These are phyloP conservation scores for Monoplex corrugatus DNA, from an alignment of 2,888 invertebrate genomes.

Conservation along the genomic window DNA sequence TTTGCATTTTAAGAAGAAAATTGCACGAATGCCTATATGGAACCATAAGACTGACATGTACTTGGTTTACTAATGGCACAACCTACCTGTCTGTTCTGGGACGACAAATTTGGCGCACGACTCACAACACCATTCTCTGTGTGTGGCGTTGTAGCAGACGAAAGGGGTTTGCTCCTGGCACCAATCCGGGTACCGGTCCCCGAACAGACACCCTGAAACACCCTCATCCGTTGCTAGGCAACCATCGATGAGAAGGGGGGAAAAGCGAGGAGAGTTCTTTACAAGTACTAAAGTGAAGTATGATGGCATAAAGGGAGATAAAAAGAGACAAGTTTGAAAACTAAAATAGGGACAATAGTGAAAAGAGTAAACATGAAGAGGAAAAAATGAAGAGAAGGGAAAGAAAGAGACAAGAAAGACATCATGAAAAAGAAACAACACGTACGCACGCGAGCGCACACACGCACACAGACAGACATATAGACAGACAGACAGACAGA, in stretches of 20 bases:
- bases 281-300: too few relatives aligned
- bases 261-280: too few relatives aligned
- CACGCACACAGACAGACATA: background rate
- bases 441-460: background rate
- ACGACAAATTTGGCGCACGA: slow-evolving; percentile 56
- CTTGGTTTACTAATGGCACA: too few relatives aligned
- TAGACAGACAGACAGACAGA: background rate
- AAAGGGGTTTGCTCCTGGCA: slow-evolving; percentile 54
- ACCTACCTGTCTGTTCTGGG: background rate
- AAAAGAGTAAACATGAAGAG: background rate
- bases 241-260: too few relatives aligned
- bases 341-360: background rate
- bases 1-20: too few relatives aligned
- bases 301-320: too few relatives aligned
- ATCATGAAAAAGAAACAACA: background rate
- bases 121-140: slow-evolving; percentile 61
- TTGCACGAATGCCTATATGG: too few relatives aligned
- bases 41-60: too few relatives aligned
- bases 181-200: slow-evolving; percentile 62
- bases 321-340: background rate
- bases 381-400: background rate
- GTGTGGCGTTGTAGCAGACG: slow-evolving; percentile 61
- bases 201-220: slow-evolving; percentile 63
- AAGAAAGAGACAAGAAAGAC: background rate
- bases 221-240: slow-evolving; percentile 12